phyloP scores from a whole-genome alignment of 2,888 invertebrate species.

The Plusia festucae region DNA sequence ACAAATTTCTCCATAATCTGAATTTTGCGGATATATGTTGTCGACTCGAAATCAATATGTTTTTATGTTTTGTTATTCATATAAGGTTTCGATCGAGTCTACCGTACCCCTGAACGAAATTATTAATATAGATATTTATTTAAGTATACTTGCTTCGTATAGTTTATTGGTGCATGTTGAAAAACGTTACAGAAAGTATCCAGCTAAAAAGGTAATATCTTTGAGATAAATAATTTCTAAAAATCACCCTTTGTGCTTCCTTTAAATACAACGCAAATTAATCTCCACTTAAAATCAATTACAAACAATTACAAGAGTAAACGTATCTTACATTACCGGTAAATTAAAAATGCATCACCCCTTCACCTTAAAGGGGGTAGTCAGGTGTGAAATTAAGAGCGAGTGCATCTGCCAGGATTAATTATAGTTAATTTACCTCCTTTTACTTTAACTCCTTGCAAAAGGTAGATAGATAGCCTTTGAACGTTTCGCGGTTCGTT shows the following conservation, averaged over 20 bases:
- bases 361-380: slow-evolving; percentile 64
- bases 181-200: too few relatives aligned
- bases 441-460: slow-evolving; percentile 33
- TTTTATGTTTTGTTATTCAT: too few relatives aligned
- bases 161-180: too few relatives aligned
- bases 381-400: slow-evolving; percentile 76
- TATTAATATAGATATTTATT: too few relatives aligned
- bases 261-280: background rate
- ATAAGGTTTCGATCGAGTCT: too few relatives aligned
- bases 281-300: slow-evolving; percentile 9
- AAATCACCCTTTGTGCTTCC: background rate
- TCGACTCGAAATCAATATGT: too few relatives aligned
- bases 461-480: slow-evolving; percentile 60
- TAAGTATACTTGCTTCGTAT: too few relatives aligned
- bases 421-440: slow-evolving; percentile 66
- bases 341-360: slow-evolving; percentile 70
- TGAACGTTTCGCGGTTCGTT: slow-evolving; percentile 63
- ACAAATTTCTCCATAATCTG: too few relatives aligned
- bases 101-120: too few relatives aligned
- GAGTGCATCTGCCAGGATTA: slow-evolving; percentile 73
- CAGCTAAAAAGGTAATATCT: too few relatives aligned
- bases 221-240: too few relatives aligned
- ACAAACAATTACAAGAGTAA: slow-evolving; percentile 10
- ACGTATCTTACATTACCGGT: slow-evolving; percentile 9
- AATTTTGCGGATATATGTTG: too few relatives aligned